Conservation (phyloP, 2,113 vertebrate genomes). For the Dinomys branickii region DNA sequence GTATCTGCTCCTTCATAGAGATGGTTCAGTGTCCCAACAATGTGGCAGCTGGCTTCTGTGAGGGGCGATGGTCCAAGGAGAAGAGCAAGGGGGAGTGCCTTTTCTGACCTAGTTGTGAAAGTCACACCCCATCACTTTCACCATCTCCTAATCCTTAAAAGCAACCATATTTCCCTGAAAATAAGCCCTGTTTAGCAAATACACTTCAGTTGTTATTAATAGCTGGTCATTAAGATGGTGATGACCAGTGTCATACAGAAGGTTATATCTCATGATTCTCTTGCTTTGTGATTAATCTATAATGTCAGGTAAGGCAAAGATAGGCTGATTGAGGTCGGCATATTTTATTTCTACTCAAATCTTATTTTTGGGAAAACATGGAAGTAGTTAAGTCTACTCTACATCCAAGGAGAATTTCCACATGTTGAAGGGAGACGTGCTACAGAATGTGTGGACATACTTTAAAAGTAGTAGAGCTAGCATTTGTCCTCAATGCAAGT, state of each 20-base stretch:
- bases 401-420: not conserved
- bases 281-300: not conserved
- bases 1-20: not conserved
- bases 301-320: not conserved
- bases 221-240: not conserved
- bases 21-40: not conserved
- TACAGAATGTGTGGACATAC: not conserved
- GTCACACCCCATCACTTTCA: not conserved
- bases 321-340: not conserved
- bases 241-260: not conserved
- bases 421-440: not conserved
- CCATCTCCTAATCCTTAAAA: not conserved
- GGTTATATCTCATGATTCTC: not conserved
- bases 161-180: not conserved
- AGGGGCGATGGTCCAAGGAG: not conserved
- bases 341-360: not conserved
- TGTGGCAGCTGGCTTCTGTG: not conserved
- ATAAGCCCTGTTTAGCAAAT: not conserved
- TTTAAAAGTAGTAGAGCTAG: not conserved
- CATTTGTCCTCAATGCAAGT: slow-evolving; percentile 1
- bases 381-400: not conserved
- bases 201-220: not conserved
- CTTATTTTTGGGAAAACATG: not conserved
- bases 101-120: not conserved
- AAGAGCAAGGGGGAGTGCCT: not conserved